Evolutionary conservation across 2,888 invertebrate genomes (phyloP), one percentile per base, ranked within the genome.

Genomic region (Sesia bembeciformis): DNA sequence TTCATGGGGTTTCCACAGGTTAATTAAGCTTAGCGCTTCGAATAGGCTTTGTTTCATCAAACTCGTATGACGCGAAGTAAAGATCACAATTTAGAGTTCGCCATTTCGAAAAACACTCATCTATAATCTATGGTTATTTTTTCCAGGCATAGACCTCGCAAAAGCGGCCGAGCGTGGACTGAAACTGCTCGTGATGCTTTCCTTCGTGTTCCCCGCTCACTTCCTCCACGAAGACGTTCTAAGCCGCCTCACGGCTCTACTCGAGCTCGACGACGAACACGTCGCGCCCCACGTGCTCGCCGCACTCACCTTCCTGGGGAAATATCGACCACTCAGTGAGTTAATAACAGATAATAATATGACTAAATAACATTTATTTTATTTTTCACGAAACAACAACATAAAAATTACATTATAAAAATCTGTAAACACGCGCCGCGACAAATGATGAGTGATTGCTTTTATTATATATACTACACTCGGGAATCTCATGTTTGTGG

Each of bases 151-250:
- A 54, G 94, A 95, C 69, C 91, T 93, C 1, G 92, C 93, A 59
- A 94, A 94, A 56, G 96, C 97, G 3, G 96, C 96, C 0, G 97
- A 97, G 74, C 94, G 96, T 59, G 98, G 98, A 1, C 91, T 98
- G 4, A 95, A 96, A 72, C 91, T 98, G 53, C 90, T 98, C 4
- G 94, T 96, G 79, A 95, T 96, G 91, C 88, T 98, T 53, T 96
- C 98, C 4, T 95, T 95, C 78, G 96, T 97, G 60, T 98, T 97
- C 83, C 97, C 98, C 5, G 94, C 96, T 1, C 97, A 97, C 80
- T 98, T 98, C 87, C 92, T 97, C 58, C 95, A 96, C 76, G 93
- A 94, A 61, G 95, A 96, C 68, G 94, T 97, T 54, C 87, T 97
- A 62, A 91, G 92, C 66, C 93, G 95, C 64, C 89, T 97, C 55